Evolutionary conservation across 1,140 invertebrate species (phyloP), one percentile per base, ranked within the genome.

Genomic region (Polypedilum pembai): DNA sequence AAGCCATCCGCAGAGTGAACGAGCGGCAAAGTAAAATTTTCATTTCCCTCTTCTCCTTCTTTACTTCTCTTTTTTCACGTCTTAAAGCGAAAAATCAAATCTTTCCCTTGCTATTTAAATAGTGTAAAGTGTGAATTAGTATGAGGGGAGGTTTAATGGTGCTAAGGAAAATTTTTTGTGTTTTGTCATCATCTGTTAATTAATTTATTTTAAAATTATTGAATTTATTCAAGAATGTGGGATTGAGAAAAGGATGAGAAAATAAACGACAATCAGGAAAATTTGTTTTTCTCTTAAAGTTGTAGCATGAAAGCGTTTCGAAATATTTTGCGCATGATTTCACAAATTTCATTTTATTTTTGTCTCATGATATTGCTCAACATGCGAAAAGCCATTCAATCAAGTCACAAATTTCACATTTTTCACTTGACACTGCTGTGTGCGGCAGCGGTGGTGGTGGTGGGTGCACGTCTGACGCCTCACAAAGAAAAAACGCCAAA

Each of bases 121-220:
- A n/a, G 12, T 45, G 41, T n/a, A 45, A 45, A 56, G 15, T 45
- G 15, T 12, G 41, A 15, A 56, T 15, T 3, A 56, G 45, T 4
- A 56, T n/a, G 12, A 15, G 45, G n/a, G 45, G 45, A 56, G 45
- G n/a, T 56, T 56, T 56, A 56, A 56, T 56, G n/a, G 45, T n/a
- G 45, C n/a, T 56, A 56, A 56, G 45, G 45, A n/a, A 15, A 33
- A 33, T n/a, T n/a, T n/a, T n/a, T 12, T 56, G 45, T 56, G 45
- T 56, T 56, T 56, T 56, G 65, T 69, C 65, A 69, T 69, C 65
- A 69, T 69, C 65, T 69, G 65, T 69, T 69, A 69, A 69, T 69
- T 69, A 20, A 69, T 69, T 69, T 69, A 69, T 69, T 56, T 69
- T 17, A 69, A 69, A 69, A 18, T 18, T 21, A 69, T 69, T 69